These are phyloP conservation scores for Xenopus tropicalis DNA, from an alignment of 2,113 vertebrate species.

Conservation along the genomic window UCB_Xtro_10.0 CM004443.2:202307501-202308000, in stretches of 20 bases:
- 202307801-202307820: neutral
- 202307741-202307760: slow-evolving; percentile 40
- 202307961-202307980: no score
- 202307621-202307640: slow-evolving; percentile 27
- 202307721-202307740: slow-evolving; percentile 41
- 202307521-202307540: neutral
- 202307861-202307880: no score
- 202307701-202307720: slow-evolving; percentile 43
- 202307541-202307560: slow-evolving; percentile 19
- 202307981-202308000: no score
- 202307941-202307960: no score
- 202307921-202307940: no score
- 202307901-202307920: no score
- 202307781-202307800: slow-evolving; percentile 17
- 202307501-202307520: no score
- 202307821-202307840: neutral
- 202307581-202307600: slow-evolving; percentile 30
- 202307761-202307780: slow-evolving; percentile 32
- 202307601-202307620: slow-evolving; percentile 37
- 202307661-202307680: slow-evolving; percentile 43
- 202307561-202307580: slow-evolving; percentile 26
- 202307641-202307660: slow-evolving; percentile 44
- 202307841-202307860: neutral
- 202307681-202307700: slow-evolving; percentile 44
- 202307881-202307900: no score